Evolutionary conservation across 1,140 invertebrate species (phyloP).

Genomic region (Chlorops oryzae): DNA sequence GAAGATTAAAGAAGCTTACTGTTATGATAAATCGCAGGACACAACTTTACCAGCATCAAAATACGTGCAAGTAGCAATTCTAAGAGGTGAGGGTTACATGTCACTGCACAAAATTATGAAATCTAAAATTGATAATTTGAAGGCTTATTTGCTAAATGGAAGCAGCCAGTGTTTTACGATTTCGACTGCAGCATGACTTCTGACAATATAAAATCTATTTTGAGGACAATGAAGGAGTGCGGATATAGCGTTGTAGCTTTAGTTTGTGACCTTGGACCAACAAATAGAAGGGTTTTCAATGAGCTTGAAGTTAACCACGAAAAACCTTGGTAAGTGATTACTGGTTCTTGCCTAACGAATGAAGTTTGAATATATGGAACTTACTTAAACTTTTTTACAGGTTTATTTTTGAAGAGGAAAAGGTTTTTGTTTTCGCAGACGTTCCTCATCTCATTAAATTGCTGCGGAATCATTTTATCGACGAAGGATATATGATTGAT

Average conservation of each 20-base stretch:
- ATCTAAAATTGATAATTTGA: neutral
- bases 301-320: neutral
- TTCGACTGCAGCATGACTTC: neutral
- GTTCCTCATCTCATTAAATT: constrained; percentile 1
- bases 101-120: neutral
- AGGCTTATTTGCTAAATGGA: constrained; percentile 3
- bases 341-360: neutral
- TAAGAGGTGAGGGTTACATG: neutral
- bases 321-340: neutral
- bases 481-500: neutral
- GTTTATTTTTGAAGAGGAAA: neutral
- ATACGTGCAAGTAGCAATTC: constrained; percentile 1
- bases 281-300: neutral
- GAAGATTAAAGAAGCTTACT: neutral
- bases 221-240: neutral
- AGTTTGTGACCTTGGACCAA: neutral
- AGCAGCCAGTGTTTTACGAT: constrained; percentile 5
- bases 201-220: neutral
- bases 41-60: neutral
- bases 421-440: neutral
- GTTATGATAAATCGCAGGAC: neutral
- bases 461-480: neutral
- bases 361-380: neutral
- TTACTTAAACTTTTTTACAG: neutral
- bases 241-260: constrained; percentile 1